Base-by-base conservation (phyloP, 2,888 invertebrate species). In the Ganaspis brasiliensis region DNA sequence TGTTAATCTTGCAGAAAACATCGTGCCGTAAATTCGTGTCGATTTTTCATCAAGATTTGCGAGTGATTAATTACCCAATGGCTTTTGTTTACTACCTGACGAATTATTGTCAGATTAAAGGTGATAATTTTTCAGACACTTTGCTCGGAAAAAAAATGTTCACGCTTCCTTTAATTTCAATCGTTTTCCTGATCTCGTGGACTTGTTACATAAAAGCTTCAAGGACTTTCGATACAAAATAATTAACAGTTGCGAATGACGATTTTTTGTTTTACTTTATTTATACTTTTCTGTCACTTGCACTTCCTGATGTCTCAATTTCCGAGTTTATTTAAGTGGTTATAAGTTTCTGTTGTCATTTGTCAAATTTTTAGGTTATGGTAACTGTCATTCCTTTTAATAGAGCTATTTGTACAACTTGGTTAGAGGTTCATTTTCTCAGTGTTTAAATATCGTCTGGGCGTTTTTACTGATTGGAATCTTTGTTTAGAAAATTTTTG, bases 401-500 rank as follows among this genome's bases (percentile, higher is more conserved):
- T n/a, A n/a, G n/a, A n/a, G n/a, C n/a, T n/a, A n/a, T n/a, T n/a
- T n/a, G n/a, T n/a, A n/a, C n/a, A n/a, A n/a, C n/a, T n/a, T n/a
- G n/a, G n/a, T n/a, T n/a, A n/a, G n/a, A n/a, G n/a, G n/a, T n/a
- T n/a, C n/a, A n/a, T n/a, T n/a, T n/a, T n/a, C n/a, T n/a, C n/a
- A n/a, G n/a, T n/a, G n/a, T n/a, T n/a, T 16, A 49, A 49, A 16
- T 52, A 19, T 52, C 19, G 16, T 19, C 19, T 3, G 19, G 16
- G 45, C 24, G 9, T 67, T 16, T 40, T 21, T 40, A n/a, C 2
- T 12, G 14, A 63, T 63, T 19, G 12, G 40, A 19, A 21, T 26
- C 45, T 21, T 40, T 45, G 67, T 67, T 67, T 67, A 24, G 37
- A 40, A 67, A 67, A 45, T 67, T 45, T 24, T 49, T n/a, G 9